A percentile compares a stretch with the other conserved stretches of the same genome.
Evolutionary conservation across 2,797 vertebrate genomes (phyloP).

Genomic region (Linurgus olivaceus): DNA sequence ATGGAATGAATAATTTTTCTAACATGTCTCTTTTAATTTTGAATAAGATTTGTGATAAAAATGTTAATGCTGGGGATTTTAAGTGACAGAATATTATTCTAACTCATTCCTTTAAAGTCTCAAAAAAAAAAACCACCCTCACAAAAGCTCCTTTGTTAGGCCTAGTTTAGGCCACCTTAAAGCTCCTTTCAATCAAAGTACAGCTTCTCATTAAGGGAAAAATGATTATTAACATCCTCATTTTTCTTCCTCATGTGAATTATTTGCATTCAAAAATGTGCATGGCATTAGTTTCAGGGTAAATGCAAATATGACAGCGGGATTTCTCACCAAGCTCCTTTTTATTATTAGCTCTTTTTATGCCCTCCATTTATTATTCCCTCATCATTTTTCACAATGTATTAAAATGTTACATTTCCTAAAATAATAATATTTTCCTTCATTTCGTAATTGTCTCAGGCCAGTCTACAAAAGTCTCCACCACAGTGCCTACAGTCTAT

Average conservation of each 20-base stretch:
- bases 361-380: slow-evolving; percentile 79
- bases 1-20: slow-evolving; percentile 65
- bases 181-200: slow-evolving; percentile 77
- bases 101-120: slow-evolving; percentile 62
- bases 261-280: slow-evolving; percentile 83
- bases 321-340: slow-evolving; percentile 78
- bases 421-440: slow-evolving; percentile 82
- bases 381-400: slow-evolving; percentile 79
- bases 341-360: slow-evolving; percentile 82
- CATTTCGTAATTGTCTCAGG: slow-evolving; percentile 75
- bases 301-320: slow-evolving; percentile 84
- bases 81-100: slow-evolving; percentile 62
- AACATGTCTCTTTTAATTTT: slow-evolving; percentile 66
- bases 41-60: slow-evolving; percentile 66
- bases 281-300: slow-evolving; percentile 80
- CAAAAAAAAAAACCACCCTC: neutral
- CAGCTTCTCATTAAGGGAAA: slow-evolving; percentile 80
- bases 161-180: slow-evolving; percentile 74
- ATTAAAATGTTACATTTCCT: slow-evolving; percentile 80
- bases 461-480: slow-evolving; percentile 62
- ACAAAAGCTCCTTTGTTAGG: slow-evolving; percentile 70
- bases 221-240: slow-evolving; percentile 80
- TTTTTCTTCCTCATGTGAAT: slow-evolving; percentile 82
- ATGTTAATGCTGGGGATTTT: slow-evolving; percentile 64
- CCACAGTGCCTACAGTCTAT: slow-evolving; percentile 43